Evolutionary conservation across 2,888 invertebrate genomes (phyloP).

Genomic region (Dysmachus trigonus): DNA sequence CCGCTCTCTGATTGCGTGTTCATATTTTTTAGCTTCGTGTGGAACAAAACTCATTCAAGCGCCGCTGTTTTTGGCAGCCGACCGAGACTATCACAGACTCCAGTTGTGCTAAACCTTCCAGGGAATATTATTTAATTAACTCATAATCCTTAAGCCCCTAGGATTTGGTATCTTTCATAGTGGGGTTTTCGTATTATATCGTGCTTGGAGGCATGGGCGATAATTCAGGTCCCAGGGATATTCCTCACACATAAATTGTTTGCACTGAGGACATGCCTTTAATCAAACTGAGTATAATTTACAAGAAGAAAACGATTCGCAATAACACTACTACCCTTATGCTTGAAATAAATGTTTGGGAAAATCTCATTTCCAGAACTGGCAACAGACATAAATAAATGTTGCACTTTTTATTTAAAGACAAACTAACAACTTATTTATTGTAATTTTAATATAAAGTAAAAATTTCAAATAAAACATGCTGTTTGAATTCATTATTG

Average conservation of each 20-base stretch:
- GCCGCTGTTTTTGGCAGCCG: not conserved
- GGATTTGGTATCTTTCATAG: not conserved
- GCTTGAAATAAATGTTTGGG: not conserved
- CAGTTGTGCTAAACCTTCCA: not conserved
- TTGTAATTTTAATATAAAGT: no score
- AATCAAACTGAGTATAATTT: not conserved
- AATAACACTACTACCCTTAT: not conserved
- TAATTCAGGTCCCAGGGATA: not conserved
- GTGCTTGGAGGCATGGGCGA: not conserved
- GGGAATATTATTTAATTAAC: not conserved
- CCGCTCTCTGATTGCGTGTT: not conserved
- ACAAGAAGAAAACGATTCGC: no score
- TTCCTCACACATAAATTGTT: not conserved
- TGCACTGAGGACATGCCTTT: not conserved
- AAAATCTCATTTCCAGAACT: no score
- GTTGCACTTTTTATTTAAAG: no score
- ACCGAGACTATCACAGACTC: not conserved
- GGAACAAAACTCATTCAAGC: not conserved
- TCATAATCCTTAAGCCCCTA: not conserved
- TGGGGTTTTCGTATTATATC: not conserved
- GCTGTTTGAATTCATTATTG: no score
- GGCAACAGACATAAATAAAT: no score
- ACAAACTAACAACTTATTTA: no score
- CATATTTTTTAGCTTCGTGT: not conserved
- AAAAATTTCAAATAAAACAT: no score